Base-by-base conservation (phyloP, 2,113 vertebrate genomes). In the Muscicapa adusta region DNA sequence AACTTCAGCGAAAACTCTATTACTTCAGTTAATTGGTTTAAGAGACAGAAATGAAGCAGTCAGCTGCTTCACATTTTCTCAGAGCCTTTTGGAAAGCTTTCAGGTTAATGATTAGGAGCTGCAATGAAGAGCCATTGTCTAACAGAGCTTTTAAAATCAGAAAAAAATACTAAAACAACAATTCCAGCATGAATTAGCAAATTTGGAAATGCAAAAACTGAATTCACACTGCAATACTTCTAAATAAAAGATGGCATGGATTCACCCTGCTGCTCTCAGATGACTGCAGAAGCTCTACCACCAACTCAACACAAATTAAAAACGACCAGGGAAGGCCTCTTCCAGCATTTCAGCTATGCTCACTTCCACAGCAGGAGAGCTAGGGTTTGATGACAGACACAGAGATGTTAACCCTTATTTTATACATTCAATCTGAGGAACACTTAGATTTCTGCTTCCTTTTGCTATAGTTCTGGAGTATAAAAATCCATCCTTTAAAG, bases 21-120 rank as follows among this genome's bases (percentile, higher is more conserved):
- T 91, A 89, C 74, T 94, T 77, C 48, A 82, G 74, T 89, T 95
- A 95, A 95, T 82, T 88, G 88, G 58, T 93, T 94, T 82, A 95
- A 91, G 81, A 89, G 62, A 72, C 84, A 95, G 66, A 93, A 95
- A 66, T 29, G 50, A 92, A 91, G 79, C 81, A 91, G 70, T 89
- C 93, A 89, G 81, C 70, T 91, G 89, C 91, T 93, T 87, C 38
- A 82, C 33, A 65, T 89, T 94, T 92, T 76, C 83, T 82, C 54
- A 28, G 26, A 92, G 81, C 34, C 28, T 93, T 87, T 38, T 95
- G 91, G 87, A 92, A 95, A 89, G 74, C 75, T 95, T 91, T 94
- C 93, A 79, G 57, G 70, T 92, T 92, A 93, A 92, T 40, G 61
- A 87, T 95, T 45, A 85, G 81, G 34, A 93, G 73, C 57, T 13